phyloP scores from a whole-genome alignment of 2,888 invertebrate genomes.

The Euplexia lucipara region DNA sequence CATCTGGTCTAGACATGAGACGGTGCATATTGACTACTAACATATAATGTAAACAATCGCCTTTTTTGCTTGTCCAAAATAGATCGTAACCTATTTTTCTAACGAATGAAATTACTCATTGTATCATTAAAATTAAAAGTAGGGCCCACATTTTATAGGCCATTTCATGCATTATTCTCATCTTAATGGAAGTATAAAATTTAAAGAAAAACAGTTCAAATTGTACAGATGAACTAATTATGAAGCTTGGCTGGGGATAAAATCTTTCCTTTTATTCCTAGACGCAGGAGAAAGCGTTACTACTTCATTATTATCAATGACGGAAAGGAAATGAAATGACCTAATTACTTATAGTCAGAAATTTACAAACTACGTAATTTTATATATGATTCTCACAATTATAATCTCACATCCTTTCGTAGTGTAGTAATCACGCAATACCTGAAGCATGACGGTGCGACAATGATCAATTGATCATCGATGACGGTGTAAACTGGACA shows the following conservation, averaged over 20 bases:
- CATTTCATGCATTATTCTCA: slow-evolving; percentile 17
- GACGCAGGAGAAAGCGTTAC: neutral
- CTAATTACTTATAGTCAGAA: slow-evolving; percentile 26
- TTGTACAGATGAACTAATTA: neutral
- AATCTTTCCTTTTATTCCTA: neutral
- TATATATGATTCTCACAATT: slow-evolving; percentile 36
- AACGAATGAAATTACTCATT: slow-evolving; percentile 48
- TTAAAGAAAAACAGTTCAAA: slow-evolving; percentile 11
- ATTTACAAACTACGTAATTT: slow-evolving; percentile 1
- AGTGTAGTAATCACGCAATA: slow-evolving; percentile 33
- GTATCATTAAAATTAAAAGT: slow-evolving; percentile 52
- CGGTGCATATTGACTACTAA: slow-evolving; percentile 63
- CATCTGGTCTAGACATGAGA: slow-evolving; percentile 71
- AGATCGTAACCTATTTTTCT: slow-evolving; percentile 59
- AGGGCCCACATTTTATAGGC: slow-evolving; percentile 43
- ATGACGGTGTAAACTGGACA: slow-evolving; percentile 20
- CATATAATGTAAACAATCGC: slow-evolving; percentile 66
- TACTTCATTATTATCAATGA: neutral
- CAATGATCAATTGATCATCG: slow-evolving; percentile 10
- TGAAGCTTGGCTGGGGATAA: neutral
- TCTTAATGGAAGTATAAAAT: slow-evolving; percentile 32
- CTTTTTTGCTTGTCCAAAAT: slow-evolving; percentile 52
- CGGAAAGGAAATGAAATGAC: slow-evolving; percentile 31
- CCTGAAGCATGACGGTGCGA: slow-evolving; percentile 42
- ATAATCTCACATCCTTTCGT: slow-evolving; percentile 55